These are phyloP conservation scores for Dromius quadrimaculatus DNA, from an alignment of 2,888 invertebrate genomes.

Conservation along the genomic window DNA sequence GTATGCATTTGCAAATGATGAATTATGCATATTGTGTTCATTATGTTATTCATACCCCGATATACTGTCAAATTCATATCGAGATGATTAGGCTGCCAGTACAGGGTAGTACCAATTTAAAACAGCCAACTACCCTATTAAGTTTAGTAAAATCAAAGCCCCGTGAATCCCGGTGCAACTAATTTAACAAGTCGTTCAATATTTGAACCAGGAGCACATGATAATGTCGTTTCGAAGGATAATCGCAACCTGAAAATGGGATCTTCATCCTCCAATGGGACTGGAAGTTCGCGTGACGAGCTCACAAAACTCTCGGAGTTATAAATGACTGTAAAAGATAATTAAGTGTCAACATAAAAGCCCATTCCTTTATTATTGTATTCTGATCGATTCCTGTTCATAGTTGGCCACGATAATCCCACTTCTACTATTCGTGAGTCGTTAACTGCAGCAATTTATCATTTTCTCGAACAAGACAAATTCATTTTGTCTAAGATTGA, in stretches of 20 bases:
- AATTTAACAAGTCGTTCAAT: conserved; percentile 36
- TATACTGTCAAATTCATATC: no score
- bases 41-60: no score
- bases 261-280: conserved; percentile 38
- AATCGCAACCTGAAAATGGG: conserved; percentile 38
- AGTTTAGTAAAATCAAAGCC: conserved; percentile 38
- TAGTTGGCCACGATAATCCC: neutral
- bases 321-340: conserved; percentile 38
- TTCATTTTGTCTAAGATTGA: conserved; percentile 33
- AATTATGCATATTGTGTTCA: no score
- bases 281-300: conserved; percentile 10
- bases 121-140: conserved; percentile 21
- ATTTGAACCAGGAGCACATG: conserved; percentile 18
- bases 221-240: conserved; percentile 25
- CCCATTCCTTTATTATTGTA: conserved; percentile 8
- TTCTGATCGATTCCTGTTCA: no score
- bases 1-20: no score
- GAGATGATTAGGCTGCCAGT: no score
- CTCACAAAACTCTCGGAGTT: neutral
- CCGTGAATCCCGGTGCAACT: conserved; percentile 18
- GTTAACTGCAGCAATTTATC: conserved; percentile 22
- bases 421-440: neutral
- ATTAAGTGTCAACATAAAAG: conserved; percentile 33
- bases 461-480: conserved; percentile 31
- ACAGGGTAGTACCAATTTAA: no score